phyloP scores from a whole-genome alignment of 2,113 vertebrate species.

The Lucifuga dentata region DNA sequence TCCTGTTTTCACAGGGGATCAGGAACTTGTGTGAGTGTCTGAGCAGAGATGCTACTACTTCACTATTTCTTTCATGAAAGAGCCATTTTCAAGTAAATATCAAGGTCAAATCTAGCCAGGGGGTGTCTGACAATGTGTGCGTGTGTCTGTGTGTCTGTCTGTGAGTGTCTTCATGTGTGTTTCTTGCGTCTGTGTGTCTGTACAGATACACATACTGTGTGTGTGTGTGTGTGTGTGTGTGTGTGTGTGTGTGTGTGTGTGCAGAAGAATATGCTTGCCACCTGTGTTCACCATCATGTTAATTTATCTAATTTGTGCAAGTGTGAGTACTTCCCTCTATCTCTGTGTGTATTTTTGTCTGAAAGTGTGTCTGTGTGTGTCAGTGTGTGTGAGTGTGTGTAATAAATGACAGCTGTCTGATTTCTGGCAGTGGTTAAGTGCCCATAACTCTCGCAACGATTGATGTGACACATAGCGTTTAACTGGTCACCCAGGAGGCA shows the following conservation, averaged over 20 bases:
- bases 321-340: slow-evolving; percentile 1
- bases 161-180: too few species aligned
- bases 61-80: neutral
- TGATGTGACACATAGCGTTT: slow-evolving; percentile 65
- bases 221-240: slow-evolving; percentile 11
- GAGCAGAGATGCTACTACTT: too few species aligned
- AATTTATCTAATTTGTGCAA: slow-evolving; percentile 27
- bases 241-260: slow-evolving; percentile 14
- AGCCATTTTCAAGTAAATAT: slow-evolving; percentile 46
- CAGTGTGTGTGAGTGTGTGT: slow-evolving; percentile 9
- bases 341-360: slow-evolving; percentile 5
- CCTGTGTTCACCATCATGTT: slow-evolving; percentile 9
- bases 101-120: slow-evolving; percentile 49
- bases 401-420: slow-evolving; percentile 67
- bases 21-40: too few species aligned
- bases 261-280: neutral
- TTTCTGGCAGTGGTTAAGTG: slow-evolving; percentile 60
- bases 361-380: slow-evolving; percentile 1
- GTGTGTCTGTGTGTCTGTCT: slow-evolving; percentile 10
- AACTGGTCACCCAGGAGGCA: slow-evolving; percentile 65
- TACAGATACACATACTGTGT: slow-evolving; percentile 15
- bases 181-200: slow-evolving; percentile 11
- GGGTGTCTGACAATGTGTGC: slow-evolving; percentile 39
- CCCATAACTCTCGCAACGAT: slow-evolving; percentile 61
- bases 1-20: neutral